A percentile compares a stretch with the other conserved stretches of the same genome.
Evolutionary conservation across 2,888 invertebrate genomes (phyloP).

Genomic region (Brachypalpus laphriformis): DNA sequence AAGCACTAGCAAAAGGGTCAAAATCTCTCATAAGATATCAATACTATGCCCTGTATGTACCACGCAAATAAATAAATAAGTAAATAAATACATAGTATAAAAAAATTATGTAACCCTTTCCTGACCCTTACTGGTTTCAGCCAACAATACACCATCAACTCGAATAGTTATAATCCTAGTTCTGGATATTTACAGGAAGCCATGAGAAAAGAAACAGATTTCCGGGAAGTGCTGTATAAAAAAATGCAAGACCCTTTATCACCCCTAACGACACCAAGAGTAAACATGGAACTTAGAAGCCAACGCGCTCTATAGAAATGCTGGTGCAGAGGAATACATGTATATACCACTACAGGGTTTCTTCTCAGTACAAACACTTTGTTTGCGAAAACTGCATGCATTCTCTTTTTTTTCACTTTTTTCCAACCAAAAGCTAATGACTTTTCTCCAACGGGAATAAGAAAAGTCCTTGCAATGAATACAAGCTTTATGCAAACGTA

Average conservation of each 20-base stretch:
- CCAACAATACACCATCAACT: slow-evolving; percentile 27
- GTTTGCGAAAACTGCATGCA: background rate
- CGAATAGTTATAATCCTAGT: slow-evolving; percentile 33
- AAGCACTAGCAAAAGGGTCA: background rate
- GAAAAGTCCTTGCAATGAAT: slow-evolving; percentile 43
- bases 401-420: background rate
- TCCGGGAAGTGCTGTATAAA: background rate
- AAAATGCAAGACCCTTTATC: slow-evolving; percentile 7
- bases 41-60: background rate
- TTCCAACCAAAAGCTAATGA: slow-evolving; percentile 20
- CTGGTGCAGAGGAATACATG: background rate
- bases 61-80: background rate
- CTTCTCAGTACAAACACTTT: slow-evolving; percentile 4
- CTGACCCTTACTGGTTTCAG: slow-evolving; percentile 1
- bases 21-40: slow-evolving; percentile 12
- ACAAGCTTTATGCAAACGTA: slow-evolving; percentile 41
- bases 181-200: slow-evolving; percentile 7
- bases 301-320: slow-evolving; percentile 33
- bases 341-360: slow-evolving; percentile 5
- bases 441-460: slow-evolving; percentile 13
- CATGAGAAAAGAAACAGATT: slow-evolving; percentile 12
- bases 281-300: slow-evolving; percentile 51
- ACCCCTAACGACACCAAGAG: slow-evolving; percentile 54
- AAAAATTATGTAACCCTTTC: no score
- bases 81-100: no score